These are phyloP conservation scores for Hartigia nigra DNA, from an alignment of 2,888 invertebrate genomes.

Conservation along the genomic window DNA sequence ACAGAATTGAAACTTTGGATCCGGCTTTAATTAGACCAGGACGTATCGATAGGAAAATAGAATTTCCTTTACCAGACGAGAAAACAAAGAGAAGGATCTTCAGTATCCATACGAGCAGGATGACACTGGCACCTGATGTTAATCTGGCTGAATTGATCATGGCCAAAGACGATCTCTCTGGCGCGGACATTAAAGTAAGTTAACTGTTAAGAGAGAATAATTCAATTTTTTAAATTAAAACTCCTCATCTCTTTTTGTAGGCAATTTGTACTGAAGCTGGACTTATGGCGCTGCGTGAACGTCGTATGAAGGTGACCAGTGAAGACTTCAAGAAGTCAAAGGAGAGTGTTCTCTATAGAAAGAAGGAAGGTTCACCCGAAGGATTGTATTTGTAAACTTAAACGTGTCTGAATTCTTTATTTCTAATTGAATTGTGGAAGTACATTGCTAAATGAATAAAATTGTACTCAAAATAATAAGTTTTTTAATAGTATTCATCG, in stretches of 20 bases:
- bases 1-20: conserved; percentile 97
- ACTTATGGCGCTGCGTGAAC: conserved; percentile 95
- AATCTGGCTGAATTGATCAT: conserved; percentile 97
- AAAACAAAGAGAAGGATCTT: conserved; percentile 98
- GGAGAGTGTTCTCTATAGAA: conserved; percentile 98
- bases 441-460: conserved; percentile 29
- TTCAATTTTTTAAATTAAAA: background rate
- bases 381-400: conserved; percentile 90
- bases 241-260: conserved; percentile 65
- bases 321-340: conserved; percentile 99
- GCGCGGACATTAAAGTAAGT: conserved; percentile 90
- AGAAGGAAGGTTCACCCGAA: conserved; percentile 99
- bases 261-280: conserved; percentile 99
- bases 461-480: conserved; percentile 20
- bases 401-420: conserved; percentile 25
- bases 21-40: conserved; percentile 99
- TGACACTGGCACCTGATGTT: conserved; percentile 98
- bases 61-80: conserved; percentile 99
- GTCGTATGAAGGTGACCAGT: conserved; percentile 99
- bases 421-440: conserved; percentile 30
- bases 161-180: conserved; percentile 99
- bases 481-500: conserved; percentile 5
- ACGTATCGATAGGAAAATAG: conserved; percentile 98
- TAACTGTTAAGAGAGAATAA: conserved; percentile 1
- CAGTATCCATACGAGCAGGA: conserved; percentile 97